A percentile compares a stretch with the other conserved stretches of the same genome.
phyloP scores from a whole-genome alignment of 2,797 vertebrate species.

The Vireo griseus region DNA sequence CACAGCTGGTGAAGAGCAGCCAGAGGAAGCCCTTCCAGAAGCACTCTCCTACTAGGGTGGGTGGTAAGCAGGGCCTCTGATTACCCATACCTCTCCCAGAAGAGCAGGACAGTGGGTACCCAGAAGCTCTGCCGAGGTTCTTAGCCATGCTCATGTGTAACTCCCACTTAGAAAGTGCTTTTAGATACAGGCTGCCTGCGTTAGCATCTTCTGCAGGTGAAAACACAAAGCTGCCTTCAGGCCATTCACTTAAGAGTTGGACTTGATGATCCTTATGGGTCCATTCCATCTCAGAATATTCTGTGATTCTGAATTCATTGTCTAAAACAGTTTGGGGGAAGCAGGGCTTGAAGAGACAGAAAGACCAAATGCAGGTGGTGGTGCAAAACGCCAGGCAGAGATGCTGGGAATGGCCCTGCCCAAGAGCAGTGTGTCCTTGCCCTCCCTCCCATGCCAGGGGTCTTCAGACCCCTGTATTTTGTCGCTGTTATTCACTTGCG shows the following conservation, averaged over 20 bases:
- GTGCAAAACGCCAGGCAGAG: not conserved
- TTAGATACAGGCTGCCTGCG: not conserved
- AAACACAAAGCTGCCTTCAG: not conserved
- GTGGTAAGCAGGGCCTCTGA: not conserved
- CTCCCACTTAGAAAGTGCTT: not conserved
- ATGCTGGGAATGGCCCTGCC: not conserved
- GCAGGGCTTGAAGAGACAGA: not conserved
- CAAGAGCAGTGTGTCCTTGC: not conserved
- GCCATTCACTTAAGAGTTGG: not conserved
- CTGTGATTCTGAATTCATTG: not conserved
- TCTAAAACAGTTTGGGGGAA: rapidly evolving
- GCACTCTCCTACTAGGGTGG: not conserved
- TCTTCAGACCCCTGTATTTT: not conserved
- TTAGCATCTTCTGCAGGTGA: not conserved
- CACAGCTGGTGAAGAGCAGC: not conserved
- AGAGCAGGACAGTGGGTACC: not conserved
- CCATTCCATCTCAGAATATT: not conserved
- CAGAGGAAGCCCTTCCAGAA: not conserved
- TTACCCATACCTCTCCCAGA: not conserved
- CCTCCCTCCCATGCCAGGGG: rapidly evolving
- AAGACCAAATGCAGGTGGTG: rapidly evolving
- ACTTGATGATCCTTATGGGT: not conserved
- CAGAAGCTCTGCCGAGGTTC: rapidly evolving
- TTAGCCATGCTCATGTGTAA: rapidly evolving
- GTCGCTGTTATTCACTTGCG: not conserved